Conservation (phyloP, 2,888 invertebrate species). For the Beris chalybata region DNA sequence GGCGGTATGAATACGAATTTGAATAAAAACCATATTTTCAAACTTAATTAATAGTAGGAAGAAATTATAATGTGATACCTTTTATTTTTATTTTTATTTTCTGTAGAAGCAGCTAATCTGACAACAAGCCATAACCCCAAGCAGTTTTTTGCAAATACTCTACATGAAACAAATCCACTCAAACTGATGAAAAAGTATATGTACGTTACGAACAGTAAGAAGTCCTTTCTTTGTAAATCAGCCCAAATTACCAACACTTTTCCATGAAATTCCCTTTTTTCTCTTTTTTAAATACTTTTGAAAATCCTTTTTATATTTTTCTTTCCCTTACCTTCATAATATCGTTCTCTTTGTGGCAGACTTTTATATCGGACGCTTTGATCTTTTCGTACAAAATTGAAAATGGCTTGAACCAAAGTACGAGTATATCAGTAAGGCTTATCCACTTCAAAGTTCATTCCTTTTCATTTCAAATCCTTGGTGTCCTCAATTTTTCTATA, state of each 20-base stretch:
- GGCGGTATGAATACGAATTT: too few species aligned
- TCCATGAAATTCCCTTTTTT: neutral
- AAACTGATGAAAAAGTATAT: too few species aligned
- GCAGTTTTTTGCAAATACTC: too few species aligned
- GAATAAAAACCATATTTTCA: too few species aligned
- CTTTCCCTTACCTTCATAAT: too few species aligned
- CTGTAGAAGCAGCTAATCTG: too few species aligned
- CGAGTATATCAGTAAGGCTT: neutral
- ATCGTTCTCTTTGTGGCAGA: too few species aligned
- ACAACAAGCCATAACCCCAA: too few species aligned
- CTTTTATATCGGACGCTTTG: neutral
- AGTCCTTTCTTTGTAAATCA: neutral
- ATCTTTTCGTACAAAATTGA: conserved; percentile 11
- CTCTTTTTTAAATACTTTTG: neutral
- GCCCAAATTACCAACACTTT: neutral
- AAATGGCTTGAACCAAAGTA: neutral
- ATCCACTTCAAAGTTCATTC: neutral
- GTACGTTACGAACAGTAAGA: neutral
- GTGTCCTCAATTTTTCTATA: neutral
- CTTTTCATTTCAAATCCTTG: neutral
- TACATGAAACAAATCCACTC: too few species aligned
- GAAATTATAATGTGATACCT: too few species aligned
- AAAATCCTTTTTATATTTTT: neutral
- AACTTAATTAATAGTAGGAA: too few species aligned
- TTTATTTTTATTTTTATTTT: too few species aligned